A percentile compares a stretch with the other conserved stretches of the same genome.
phyloP scores from a whole-genome alignment of 1,140 invertebrate species.

The Venturia canescens region DNA sequence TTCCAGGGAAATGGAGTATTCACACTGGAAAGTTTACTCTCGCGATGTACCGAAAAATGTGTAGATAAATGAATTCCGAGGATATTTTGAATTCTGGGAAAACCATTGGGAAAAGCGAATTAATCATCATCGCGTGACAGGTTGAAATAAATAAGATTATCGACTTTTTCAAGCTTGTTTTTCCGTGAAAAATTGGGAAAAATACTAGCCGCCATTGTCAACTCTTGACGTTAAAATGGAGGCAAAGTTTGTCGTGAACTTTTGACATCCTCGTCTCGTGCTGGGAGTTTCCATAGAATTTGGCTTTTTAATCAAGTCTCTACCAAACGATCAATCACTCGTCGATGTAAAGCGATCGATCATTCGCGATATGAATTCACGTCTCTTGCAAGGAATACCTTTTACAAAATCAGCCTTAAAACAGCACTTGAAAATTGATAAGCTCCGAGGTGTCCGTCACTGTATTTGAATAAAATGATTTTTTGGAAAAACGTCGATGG shows the following conservation, averaged over 20 bases:
- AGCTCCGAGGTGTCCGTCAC: not conserved
- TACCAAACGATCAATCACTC: conserved; percentile 26
- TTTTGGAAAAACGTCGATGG: no score
- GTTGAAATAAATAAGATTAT: no score
- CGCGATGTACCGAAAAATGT: not conserved
- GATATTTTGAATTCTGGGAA: not conserved
- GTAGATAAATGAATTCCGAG: not conserved
- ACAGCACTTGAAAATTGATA: conserved; percentile 9
- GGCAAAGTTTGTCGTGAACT: not conserved
- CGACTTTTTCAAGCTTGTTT: not conserved
- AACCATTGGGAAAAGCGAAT: not conserved
- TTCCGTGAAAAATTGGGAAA: no score
- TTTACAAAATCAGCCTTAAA: conserved; percentile 4
- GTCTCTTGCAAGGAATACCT: not conserved
- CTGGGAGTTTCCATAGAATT: not conserved
- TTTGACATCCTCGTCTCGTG: conserved; percentile 5
- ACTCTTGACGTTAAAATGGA: not conserved
- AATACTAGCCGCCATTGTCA: no score
- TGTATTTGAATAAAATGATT: no score
- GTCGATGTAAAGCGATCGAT: conserved; percentile 1
- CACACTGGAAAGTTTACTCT: not conserved
- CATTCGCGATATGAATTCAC: not conserved
- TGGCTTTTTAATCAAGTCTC: conserved; percentile 28
- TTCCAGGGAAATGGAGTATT: no score
- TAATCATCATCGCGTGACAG: no score